These are phyloP conservation scores for Pinna nobilis DNA, from an alignment of 1,140 invertebrate genomes.

Conservation along the genomic window DNA sequence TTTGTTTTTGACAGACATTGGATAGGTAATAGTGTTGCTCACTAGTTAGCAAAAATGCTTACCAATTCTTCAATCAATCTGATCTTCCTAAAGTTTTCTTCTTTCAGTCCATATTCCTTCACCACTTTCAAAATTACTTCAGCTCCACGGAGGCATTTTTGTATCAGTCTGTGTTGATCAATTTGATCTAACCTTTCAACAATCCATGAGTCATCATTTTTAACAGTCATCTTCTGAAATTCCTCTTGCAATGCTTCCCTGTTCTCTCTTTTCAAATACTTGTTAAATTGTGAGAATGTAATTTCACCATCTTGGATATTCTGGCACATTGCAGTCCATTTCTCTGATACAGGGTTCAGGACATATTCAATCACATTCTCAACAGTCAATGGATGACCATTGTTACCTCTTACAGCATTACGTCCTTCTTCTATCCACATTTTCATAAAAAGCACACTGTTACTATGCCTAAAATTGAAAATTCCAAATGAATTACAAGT, in stretches of 20 bases:
- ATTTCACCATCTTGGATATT: conserved; percentile 36
- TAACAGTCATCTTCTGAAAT: background rate
- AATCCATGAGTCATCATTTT: conserved; percentile 12
- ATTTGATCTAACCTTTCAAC: conserved; percentile 43
- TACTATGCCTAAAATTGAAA: conserved; percentile 3
- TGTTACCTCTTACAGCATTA: background rate
- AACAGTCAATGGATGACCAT: conserved; percentile 3
- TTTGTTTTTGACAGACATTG: no score
- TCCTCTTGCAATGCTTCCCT: background rate
- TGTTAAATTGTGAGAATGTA: conserved; percentile 36
- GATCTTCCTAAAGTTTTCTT: conserved; percentile 36
- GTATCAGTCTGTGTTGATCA: conserved; percentile 34
- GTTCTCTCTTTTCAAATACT: background rate
- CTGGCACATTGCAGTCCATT: conserved; percentile 28
- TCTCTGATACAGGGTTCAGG: conserved; percentile 17
- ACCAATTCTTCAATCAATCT: conserved; percentile 12
- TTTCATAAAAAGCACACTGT: conserved; percentile 13
- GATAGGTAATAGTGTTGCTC: no score
- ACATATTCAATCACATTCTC: conserved; percentile 37
- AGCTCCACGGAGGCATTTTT: conserved; percentile 40
- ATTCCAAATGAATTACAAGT: no score
- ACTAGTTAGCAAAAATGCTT: background rate
- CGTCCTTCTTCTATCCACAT: conserved; percentile 18
- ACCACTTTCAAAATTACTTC: conserved; percentile 43
- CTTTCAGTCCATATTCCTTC: conserved; percentile 26